Evolutionary conservation across 2,888 invertebrate genomes (phyloP), one percentile per base, ranked within the genome.

Genomic region (Cataglyphis livida): DNA sequence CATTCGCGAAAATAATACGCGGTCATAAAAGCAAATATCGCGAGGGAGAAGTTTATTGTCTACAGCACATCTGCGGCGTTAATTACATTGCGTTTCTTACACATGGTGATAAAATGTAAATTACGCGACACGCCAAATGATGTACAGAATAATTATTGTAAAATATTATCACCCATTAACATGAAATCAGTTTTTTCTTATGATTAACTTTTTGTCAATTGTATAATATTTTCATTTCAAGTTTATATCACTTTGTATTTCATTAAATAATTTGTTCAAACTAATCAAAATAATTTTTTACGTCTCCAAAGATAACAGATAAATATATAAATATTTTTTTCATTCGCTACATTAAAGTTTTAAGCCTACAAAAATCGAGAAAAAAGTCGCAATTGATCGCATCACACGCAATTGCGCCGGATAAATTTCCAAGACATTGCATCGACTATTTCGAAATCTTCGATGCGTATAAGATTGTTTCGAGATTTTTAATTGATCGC

Each of bases 1-100:
- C 74, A 82, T 71, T 54, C 81, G 59, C 68, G 73, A 81, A 81
- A 82, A 61, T 74, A 65, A 66, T 82, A 66, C 76, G 25, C 78
- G 38, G 61, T 78, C 66, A 38, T 54, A 32, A 62, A 73, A 81
- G 59, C 70, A 70, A 79, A 79, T 79, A 70, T 70, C 65, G 48
- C 51, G 74, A 35, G 48, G 48, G 83, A 18, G 44, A 59, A 38
- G 78, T 79, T 79, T 79, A 79, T 79, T 59, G 71, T 79, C 78
- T 71, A 71, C 44, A 71, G 59, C 59, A 44, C 70, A 38, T 7
- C 28, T 48, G 71, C 59, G 71, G 71, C 70, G 78, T 79, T 79
- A 79, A 79, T 79, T 79, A 44, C 66, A 28, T 35, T 44, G 78
- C 70, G 28, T 44, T 79, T 70, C 71, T 76, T 79, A 64, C 71